Percentiles rank a stretch among this genome's conserved stretches.
Conservation (phyloP, 2,113 vertebrate genomes). For the Heteronetta atricapilla region DNA sequence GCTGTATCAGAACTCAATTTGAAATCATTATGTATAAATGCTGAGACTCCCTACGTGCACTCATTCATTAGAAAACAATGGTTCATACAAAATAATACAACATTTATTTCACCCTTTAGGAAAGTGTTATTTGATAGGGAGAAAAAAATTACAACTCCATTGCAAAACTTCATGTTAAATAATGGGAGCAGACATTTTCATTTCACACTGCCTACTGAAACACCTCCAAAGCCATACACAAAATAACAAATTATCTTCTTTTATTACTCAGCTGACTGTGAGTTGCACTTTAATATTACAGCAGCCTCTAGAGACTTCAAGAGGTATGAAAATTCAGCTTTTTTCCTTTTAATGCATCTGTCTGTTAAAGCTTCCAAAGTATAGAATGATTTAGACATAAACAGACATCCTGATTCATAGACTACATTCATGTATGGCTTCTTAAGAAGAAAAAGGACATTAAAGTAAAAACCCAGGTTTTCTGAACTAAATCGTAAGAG, state of each 20-base stretch:
- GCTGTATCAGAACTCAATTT: not conserved
- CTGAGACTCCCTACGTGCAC: not conserved
- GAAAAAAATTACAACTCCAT: not conserved
- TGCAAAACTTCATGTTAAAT: not conserved
- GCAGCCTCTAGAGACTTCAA: not conserved
- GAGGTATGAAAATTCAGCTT: not conserved
- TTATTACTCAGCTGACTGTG: not conserved
- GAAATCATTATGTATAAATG: not conserved
- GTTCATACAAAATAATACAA: not conserved
- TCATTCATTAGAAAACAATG: not conserved
- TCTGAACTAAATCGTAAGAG: not conserved
- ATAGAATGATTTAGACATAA: not conserved
- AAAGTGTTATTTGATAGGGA: not conserved
- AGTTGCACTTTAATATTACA: not conserved
- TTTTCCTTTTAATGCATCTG: not conserved
- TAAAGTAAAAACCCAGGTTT: not conserved
- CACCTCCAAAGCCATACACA: not conserved
- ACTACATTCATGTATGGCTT: not conserved
- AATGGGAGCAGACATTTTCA: not conserved
- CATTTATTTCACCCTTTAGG: not conserved
- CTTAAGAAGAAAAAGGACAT: not conserved
- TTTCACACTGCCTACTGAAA: not conserved
- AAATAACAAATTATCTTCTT: not conserved
- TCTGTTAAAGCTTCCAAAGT: not conserved
- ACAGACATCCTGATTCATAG: not conserved